phyloP scores from a whole-genome alignment of 2,797 vertebrate genomes.

The Macrochelys suwanniensis region DNA sequence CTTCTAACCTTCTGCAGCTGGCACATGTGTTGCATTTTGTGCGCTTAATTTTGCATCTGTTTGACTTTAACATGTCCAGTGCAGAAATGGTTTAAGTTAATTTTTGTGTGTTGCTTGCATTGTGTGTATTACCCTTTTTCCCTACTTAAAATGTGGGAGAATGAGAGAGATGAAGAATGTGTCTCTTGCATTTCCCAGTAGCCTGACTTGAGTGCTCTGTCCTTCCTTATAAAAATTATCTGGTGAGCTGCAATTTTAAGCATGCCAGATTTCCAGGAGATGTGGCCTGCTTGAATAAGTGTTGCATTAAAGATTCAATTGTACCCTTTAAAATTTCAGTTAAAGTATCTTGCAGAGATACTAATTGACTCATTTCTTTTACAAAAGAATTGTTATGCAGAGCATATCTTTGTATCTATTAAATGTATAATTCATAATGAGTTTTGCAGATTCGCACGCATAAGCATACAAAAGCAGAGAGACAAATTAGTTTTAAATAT shows the following conservation, averaged over 20 bases:
- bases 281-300: constrained; percentile 69
- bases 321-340: constrained; percentile 37
- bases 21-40: constrained; percentile 55
- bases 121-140: constrained; percentile 59
- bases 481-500: not conserved
- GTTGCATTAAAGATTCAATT: constrained; percentile 57
- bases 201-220: constrained; percentile 50
- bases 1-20: constrained; percentile 77
- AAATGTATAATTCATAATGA: constrained; percentile 18
- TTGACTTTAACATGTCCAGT: constrained; percentile 63
- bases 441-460: not conserved
- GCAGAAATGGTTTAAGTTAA: constrained; percentile 58
- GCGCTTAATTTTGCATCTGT: constrained; percentile 64
- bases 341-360: constrained; percentile 38
- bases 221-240: constrained; percentile 46
- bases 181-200: constrained; percentile 47
- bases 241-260: constrained; percentile 47
- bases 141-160: constrained; percentile 56
- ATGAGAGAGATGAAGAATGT: constrained; percentile 59
- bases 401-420: constrained; percentile 21
- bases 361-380: constrained; percentile 13
- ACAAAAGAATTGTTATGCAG: constrained; percentile 5
- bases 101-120: constrained; percentile 78
- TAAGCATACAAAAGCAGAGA: not conserved
- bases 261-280: constrained; percentile 66